Percentiles rank a stretch among this genome's conserved stretches.
phyloP scores from a whole-genome alignment of 2,113 vertebrate genomes.

The Onychorhynchus coronatus region DNA sequence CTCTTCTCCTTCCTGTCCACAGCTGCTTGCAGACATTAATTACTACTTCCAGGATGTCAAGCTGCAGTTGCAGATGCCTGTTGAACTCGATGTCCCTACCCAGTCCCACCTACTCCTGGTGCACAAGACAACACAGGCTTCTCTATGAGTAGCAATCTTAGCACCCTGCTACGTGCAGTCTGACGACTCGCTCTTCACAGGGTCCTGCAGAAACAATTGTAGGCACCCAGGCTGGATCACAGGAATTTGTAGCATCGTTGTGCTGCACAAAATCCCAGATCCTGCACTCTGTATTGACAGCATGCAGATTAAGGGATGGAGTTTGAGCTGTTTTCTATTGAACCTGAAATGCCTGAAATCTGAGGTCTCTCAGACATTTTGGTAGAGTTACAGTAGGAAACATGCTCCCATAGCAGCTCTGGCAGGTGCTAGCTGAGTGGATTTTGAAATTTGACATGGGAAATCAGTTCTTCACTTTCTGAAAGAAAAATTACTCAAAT shows the following conservation, averaged over 20 bases:
- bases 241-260: neutral
- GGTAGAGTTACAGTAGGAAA: neutral
- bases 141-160: neutral
- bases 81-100: neutral
- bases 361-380: neutral
- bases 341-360: neutral
- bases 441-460: neutral
- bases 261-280: neutral
- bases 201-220: rapidly evolving
- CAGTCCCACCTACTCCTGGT: neutral
- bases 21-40: neutral
- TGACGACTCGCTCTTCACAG: neutral
- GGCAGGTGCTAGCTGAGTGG: too few species aligned
- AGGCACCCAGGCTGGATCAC: neutral
- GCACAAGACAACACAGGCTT: neutral
- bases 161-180: neutral
- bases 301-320: neutral
- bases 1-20: neutral
- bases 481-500: neutral
- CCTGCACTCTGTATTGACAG: rapidly evolving
- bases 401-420: neutral
- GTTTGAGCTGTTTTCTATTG: neutral
- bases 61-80: neutral
- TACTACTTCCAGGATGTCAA: neutral
- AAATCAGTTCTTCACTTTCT: neutral